A percentile compares a stretch with the other conserved stretches of the same genome.
These are phyloP conservation scores for Antechinus stuartii DNA, from an alignment of 2,113 vertebrate genomes.

Conservation along the genomic window DNA sequence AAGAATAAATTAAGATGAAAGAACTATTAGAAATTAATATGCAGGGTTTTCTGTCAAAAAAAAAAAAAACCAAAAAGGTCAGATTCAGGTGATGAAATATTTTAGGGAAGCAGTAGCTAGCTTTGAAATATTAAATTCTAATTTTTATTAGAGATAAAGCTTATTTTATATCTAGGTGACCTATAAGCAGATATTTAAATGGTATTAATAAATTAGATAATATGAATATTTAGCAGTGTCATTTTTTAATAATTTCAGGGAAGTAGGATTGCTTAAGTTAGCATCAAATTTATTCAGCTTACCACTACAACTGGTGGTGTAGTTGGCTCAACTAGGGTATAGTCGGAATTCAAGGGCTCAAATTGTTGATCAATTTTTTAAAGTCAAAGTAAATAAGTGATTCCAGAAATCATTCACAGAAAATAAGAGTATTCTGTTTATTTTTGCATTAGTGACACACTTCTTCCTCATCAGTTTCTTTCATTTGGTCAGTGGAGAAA, in stretches of 20 bases:
- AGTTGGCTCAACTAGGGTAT: background rate
- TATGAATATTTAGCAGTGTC: slow-evolving; percentile 1
- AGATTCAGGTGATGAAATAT: slow-evolving; percentile 25
- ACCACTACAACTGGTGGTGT: background rate
- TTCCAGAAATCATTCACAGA: background rate
- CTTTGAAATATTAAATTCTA: slow-evolving; percentile 18
- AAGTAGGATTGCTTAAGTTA: slow-evolving; percentile 12
- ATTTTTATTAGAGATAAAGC: slow-evolving; percentile 35
- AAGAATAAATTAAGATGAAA: slow-evolving; percentile 53
- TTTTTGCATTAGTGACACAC: slow-evolving; percentile 40
- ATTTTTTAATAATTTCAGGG: background rate
- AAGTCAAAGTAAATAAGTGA: background rate
- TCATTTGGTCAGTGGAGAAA: slow-evolving; percentile 52
- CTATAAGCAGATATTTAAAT: slow-evolving; percentile 3
- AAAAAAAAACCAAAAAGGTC: slow-evolving; percentile 24
- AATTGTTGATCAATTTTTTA: background rate
- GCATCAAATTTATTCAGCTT: slow-evolving; percentile 30
- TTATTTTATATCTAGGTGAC: background rate
- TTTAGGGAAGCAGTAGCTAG: slow-evolving; percentile 31
- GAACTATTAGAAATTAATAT: slow-evolving; percentile 16
- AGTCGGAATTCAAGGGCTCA: background rate
- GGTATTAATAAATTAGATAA: slow-evolving; percentile 24
- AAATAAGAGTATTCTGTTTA: slow-evolving; percentile 41
- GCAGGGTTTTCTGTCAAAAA: background rate
- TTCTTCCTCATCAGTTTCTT: slow-evolving; percentile 39